Conservation (phyloP, 2,113 vertebrate genomes). For the Melanerpes formicivorus region DNA sequence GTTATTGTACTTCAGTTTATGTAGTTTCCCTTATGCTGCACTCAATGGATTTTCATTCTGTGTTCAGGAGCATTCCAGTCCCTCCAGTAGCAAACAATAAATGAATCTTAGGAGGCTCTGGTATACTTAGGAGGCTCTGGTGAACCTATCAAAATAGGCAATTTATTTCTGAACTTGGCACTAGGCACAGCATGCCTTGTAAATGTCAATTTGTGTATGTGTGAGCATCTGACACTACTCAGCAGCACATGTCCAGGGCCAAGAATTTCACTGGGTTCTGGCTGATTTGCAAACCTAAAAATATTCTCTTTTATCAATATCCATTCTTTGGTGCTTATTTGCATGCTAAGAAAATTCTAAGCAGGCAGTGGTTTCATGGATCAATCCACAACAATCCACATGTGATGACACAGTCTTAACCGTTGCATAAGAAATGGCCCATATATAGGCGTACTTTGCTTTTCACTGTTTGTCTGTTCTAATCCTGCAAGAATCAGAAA, state of each 20-base stretch:
- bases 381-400: conserved; percentile 1
- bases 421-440: conserved; percentile 49
- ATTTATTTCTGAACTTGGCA: conserved; percentile 63
- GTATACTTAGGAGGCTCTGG: conserved; percentile 40
- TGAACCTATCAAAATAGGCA: conserved; percentile 44
- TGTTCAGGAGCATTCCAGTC: conserved; percentile 28
- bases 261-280: conserved; percentile 61
- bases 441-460: conserved; percentile 58
- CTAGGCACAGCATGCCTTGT: conserved; percentile 39
- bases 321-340: conserved; percentile 57
- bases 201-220: conserved; percentile 69
- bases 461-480: conserved; percentile 42
- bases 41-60: conserved; percentile 35
- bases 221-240: conserved; percentile 66
- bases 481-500: conserved; percentile 38
- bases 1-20: neutral
- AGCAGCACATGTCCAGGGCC: conserved; percentile 59
- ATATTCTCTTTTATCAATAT: conserved; percentile 73
- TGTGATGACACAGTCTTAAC: conserved; percentile 16
- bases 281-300: conserved; percentile 68
- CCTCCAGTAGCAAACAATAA: conserved; percentile 63
- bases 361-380: neutral
- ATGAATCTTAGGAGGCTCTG: conserved; percentile 56
- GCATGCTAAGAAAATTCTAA: conserved; percentile 49
- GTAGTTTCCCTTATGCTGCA: neutral